Evolutionary conservation across 2,888 invertebrate species (phyloP).

Genomic region (Agrochola circellaris): DNA sequence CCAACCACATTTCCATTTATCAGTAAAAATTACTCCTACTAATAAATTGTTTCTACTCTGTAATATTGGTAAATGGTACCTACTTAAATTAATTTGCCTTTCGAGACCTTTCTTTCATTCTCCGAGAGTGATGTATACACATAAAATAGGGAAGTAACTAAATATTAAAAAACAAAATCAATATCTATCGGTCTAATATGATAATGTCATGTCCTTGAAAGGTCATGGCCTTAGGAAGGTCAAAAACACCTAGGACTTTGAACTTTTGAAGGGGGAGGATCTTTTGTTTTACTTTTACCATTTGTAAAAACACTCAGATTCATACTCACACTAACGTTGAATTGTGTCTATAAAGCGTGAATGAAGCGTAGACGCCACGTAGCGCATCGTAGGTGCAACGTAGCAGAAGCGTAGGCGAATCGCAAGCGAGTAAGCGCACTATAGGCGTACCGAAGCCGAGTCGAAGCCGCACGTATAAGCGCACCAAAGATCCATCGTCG

Average conservation of each 20-base stretch:
- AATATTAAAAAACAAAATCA: neutral
- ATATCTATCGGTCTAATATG: neutral
- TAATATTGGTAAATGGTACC: neutral
- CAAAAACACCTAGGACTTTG: slow-evolving; percentile 1
- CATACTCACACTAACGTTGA: neutral
- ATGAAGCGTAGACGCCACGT: neutral
- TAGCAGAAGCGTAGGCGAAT: neutral
- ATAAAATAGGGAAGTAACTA: neutral
- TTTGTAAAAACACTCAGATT: neutral
- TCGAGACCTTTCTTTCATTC: neutral
- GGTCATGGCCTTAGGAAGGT: neutral
- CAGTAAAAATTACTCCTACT: neutral
- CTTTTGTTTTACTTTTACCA: slow-evolving; percentile 2
- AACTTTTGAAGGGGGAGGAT: neutral
- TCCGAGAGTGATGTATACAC: neutral
- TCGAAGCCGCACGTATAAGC: neutral
- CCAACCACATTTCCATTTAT: too few relatives aligned
- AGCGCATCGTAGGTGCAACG: neutral
- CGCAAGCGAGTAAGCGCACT: neutral
- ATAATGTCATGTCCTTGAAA: slow-evolving; percentile 25
- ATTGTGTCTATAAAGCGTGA: neutral
- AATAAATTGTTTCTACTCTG: neutral
- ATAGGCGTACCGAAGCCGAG: neutral
- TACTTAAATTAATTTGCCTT: neutral
- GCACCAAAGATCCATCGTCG: neutral